Evolutionary conservation across 2,113 vertebrate genomes (phyloP).

Genomic region (Oreochromis tanganicae): DNA sequence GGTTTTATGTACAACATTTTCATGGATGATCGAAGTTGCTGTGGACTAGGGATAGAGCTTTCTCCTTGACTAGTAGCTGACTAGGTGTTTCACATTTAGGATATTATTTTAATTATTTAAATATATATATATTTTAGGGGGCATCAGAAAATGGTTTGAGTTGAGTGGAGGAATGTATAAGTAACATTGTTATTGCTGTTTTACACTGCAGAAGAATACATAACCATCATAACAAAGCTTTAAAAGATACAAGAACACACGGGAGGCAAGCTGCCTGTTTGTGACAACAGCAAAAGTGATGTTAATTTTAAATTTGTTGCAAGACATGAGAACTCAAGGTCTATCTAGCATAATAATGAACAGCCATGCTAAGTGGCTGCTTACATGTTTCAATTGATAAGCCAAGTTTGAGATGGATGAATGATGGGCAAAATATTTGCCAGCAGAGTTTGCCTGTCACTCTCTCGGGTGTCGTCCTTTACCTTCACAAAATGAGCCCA

Average conservation of each 20-base stretch:
- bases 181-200: not conserved
- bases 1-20: constrained; percentile 17
- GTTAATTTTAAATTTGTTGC: not conserved
- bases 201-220: not conserved
- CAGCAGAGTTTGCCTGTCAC: not conserved
- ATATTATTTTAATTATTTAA: not conserved
- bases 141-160: not conserved
- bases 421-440: not conserved
- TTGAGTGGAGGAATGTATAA: not conserved
- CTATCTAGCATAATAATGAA: not conserved
- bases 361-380: not conserved
- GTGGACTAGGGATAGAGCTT: not conserved
- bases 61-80: not conserved
- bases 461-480: not conserved
- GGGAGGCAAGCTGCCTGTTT: not conserved
- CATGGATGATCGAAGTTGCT: constrained; percentile 21
- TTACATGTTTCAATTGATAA: not conserved
- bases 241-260: not conserved
- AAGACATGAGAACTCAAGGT: not conserved
- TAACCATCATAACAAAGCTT: not conserved
- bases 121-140: not conserved
- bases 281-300: not conserved
- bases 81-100: not conserved
- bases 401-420: not conserved
- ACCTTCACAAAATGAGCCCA: not conserved